Evolutionary conservation across 2,797 vertebrate genomes (phyloP).

Genomic region (Sebastes nivosus): DNA sequence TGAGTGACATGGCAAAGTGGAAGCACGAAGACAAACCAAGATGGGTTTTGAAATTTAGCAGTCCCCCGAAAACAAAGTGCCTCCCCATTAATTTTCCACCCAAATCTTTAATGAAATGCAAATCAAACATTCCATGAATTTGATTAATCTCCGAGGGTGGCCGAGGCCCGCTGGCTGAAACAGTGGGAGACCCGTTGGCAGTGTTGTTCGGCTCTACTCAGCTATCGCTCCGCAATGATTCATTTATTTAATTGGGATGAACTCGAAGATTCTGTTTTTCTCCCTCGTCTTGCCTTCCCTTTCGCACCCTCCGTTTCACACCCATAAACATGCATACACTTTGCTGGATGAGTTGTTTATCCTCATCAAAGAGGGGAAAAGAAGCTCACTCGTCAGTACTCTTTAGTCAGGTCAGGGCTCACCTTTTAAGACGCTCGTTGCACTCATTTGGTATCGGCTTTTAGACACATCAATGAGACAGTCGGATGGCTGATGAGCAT

Average conservation of each 20-base stretch:
- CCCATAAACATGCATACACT: constrained; percentile 22
- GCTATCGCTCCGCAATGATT: constrained; percentile 62
- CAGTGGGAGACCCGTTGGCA: constrained; percentile 67
- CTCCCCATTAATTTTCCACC: constrained; percentile 61
- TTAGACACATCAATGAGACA: constrained; percentile 37
- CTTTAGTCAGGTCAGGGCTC: constrained; percentile 38
- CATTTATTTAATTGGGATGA: constrained; percentile 73
- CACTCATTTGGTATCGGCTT: constrained; percentile 21
- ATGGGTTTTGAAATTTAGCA: constrained; percentile 36
- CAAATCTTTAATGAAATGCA: constrained; percentile 76
- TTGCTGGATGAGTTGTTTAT: constrained; percentile 43
- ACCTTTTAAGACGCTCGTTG: constrained; percentile 42
- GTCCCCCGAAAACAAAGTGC: constrained; percentile 50
- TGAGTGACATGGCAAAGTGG: constrained; percentile 22
- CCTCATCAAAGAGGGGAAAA: constrained; percentile 25
- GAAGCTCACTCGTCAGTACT: constrained; percentile 22
- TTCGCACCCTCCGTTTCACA: constrained; percentile 15
- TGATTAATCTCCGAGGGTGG: constrained; percentile 77
- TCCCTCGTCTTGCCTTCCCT: background rate
- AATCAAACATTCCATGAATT: constrained; percentile 76
- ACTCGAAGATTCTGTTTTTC: constrained; percentile 36
- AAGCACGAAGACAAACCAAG: constrained; percentile 31
- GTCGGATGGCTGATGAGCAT: constrained; percentile 27
- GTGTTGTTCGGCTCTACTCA: constrained; percentile 59
- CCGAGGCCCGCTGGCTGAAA: constrained; percentile 64